Base-by-base conservation (phyloP, 2,797 vertebrate genomes). In the Bryconaethiops microstoma region DNA sequence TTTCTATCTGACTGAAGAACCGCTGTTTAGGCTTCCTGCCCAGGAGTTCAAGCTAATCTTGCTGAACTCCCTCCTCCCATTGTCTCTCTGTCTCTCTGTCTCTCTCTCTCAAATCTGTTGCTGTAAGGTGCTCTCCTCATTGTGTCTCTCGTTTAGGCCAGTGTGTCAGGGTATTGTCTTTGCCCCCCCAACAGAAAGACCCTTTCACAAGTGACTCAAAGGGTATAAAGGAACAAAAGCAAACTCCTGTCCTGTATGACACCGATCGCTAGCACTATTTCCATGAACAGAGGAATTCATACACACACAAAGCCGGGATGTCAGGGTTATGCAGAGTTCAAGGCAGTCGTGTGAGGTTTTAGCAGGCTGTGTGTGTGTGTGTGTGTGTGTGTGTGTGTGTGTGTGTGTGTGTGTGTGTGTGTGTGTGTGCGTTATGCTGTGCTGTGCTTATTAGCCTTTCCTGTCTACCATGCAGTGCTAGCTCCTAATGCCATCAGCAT, bases 251-350 rank as follows among this genome's bases (percentile, higher is more conserved):
- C 29, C 62, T 45, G 71, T 73, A 70, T 68, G 50, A 70, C 76
- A 77, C 68, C 50, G 13, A 70, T 74, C 64, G 13, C 39, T 12
- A 74, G 62, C 57, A 72, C 67, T 25, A 50, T 78, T 74, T 85
- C 79, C 80, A 39, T 67, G 55, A 64, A 78, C 54, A 80, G 16
- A 79, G n/a, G 54, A 79, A 81, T 72, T 77, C 59, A 65, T 54
- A 64, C 21, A 62, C 8, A 35, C 50, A 74, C 73, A 72, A 74
- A 81, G 73, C 57, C 60, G 55, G 77, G 60, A 82, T 83, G 72
- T 65, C 70, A 70, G 68, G 82, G 79, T 84, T 76, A 73, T 77
- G 5, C 74, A 74, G 52, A 60, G 74, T 74, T 77, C 68, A 79
- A 71, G 65, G 69, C 60, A 70, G 45, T 23, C 45, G 1, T 50